Evolutionary conservation across 2,113 vertebrate species (phyloP), one percentile per base, ranked within the genome.

Genomic region (Carlito syrichta): DNA sequence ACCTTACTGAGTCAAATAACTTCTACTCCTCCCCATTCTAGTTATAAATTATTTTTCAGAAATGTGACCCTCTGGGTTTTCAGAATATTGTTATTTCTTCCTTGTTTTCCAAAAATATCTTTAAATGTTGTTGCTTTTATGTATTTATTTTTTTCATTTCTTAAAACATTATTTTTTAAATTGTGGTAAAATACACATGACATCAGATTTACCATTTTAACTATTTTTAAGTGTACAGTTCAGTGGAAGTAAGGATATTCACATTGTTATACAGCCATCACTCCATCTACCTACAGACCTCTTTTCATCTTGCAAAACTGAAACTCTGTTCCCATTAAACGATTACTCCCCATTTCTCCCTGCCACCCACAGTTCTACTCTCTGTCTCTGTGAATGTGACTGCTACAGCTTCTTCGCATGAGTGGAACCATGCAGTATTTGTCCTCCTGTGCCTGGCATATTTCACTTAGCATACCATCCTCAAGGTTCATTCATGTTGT

Each of bases 41-140:
- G n/a, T n/a, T n/a, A n/a, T n/a, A n/a, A n/a, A n/a, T n/a, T n/a
- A n/a, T n/a, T n/a, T n/a, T n/a, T n/a, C n/a, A n/a, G n/a, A n/a
- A n/a, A n/a, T n/a, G n/a, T n/a, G n/a, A n/a, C n/a, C n/a, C n/a
- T 45, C 32, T 86, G 71, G 58, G 32, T 74, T 89, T 73, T 68
- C 9, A 52, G 27, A 32, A 89, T 45, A 40, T 38, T 74, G 38
- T 45, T 52, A 48, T 27, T 38, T 48, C 12, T 88, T 96, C 23
- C 66, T 86, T 45, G 40, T 85, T 43, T 19, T 63, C 52, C 25
- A 93, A n/a, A n/a, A n/a, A n/a, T n/a, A n/a, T n/a, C n/a, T n/a
- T n/a, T n/a, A 32, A 9, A 6, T 13, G 38, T 40, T 54, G 22
- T n/a, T n/a, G n/a, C n/a, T n/a, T n/a, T n/a, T n/a, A n/a, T n/a